phyloP scores from a whole-genome alignment of 2,797 vertebrate species.

The Premnoplex brunnescens region DNA sequence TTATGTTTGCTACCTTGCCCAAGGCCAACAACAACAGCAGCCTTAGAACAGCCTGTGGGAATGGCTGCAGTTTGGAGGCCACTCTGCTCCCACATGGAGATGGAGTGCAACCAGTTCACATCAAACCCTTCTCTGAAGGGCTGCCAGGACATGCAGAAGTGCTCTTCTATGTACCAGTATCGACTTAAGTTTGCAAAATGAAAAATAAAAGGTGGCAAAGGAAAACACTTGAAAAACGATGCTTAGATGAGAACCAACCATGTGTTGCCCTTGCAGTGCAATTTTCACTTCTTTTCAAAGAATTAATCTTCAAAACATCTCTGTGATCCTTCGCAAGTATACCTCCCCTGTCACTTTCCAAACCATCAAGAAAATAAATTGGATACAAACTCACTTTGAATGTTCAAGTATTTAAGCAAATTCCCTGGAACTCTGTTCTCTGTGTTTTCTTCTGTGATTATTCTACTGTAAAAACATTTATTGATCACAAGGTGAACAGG shows the following conservation, averaged over 20 bases:
- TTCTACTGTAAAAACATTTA: neutral
- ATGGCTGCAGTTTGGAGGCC: neutral
- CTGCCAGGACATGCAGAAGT: neutral
- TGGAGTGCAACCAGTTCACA: neutral
- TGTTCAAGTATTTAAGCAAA: neutral
- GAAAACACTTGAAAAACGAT: neutral
- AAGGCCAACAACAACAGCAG: neutral
- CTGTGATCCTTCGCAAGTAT: neutral
- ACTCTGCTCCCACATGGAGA: neutral
- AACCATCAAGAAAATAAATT: neutral
- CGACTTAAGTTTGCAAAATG: neutral
- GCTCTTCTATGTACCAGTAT: neutral
- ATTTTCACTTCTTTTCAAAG: neutral
- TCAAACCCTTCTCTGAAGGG: neutral
- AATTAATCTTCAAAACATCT: neutral
- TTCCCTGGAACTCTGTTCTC: neutral
- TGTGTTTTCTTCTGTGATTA: neutral
- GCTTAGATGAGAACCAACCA: neutral
- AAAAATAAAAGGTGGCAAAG: neutral
- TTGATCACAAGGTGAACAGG: neutral
- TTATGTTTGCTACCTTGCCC: neutral
- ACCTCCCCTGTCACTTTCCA: neutral
- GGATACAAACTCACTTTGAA: constrained; percentile 4
- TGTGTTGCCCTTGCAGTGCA: neutral
- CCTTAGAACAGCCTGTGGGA: neutral